Base-by-base conservation (phyloP, 2,113 vertebrate genomes). In the Otocyon megalotis region DNA sequence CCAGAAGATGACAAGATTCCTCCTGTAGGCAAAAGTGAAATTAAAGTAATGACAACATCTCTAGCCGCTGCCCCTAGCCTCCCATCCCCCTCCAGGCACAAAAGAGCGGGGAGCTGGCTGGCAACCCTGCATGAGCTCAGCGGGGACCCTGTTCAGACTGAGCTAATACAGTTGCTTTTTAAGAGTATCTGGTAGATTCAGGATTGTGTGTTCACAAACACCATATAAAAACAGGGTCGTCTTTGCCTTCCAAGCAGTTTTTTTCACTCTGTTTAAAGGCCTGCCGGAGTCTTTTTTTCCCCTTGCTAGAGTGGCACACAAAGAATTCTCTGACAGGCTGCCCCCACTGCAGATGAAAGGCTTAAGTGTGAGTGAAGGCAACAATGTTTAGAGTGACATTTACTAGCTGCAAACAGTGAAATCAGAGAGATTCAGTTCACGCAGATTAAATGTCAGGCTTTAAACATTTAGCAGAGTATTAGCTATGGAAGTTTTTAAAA, bases 331-430 rank as follows among this genome's bases (percentile, higher is more conserved):
- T 98, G 98, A 98, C 95, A 95, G 32, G 93, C 4, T 43, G 97
- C 93, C 96, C 62, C 81, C 60, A 80, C 74, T 84, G n/a, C 96
- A 97, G 97, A 98, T 97, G 97, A 98, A 98, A 98, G 97, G 82
- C 95, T 98, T 98, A 94, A 97, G 94, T 98, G 95, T 12, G 88
- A 97, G 86, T 97, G 98, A 98, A 98, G 98, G 97, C 98, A 97
- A 95, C 93, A 97, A 97, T 98, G 98, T 97, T 97, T 79, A 94
- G 93, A 97, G 58, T 98, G 98, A 98, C 98, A 98, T 98, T 99
- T 98, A 98, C 96, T 94, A 98, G 90, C 83, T 94, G 92, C 88
- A 97, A 98, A 97, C 90, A 97, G 94, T 97, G 97, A 98, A 98
- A 98, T 72, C 94, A 95, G 32, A 98, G 94, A 1, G 24, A 82